Conservation (phyloP, 2,797 vertebrate species). For the Ptychadena robeensis region DNA sequence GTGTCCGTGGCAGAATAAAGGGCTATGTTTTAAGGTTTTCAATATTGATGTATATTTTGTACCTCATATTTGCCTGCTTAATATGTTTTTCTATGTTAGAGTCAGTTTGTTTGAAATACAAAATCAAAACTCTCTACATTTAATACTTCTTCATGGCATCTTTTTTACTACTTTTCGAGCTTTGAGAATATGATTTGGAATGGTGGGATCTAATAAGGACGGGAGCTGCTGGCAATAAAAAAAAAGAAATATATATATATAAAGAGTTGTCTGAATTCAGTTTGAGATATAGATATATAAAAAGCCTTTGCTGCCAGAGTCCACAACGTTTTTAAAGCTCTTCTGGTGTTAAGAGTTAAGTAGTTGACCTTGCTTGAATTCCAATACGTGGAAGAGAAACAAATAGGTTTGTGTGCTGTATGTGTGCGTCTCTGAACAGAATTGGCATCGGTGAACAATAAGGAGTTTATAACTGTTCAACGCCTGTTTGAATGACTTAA, state of each 20-base stretch:
- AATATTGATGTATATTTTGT: background rate
- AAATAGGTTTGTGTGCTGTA: conserved; percentile 50
- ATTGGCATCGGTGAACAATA: conserved; percentile 44
- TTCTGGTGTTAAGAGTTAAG: conserved; percentile 32
- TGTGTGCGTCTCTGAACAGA: conserved; percentile 39
- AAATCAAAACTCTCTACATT: background rate
- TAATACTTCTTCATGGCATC: background rate
- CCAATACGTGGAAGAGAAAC: conserved; percentile 37
- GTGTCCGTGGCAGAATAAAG: conserved; percentile 2
- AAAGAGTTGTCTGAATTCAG: background rate
- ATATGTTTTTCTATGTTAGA: background rate
- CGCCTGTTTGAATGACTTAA: conserved; percentile 50
- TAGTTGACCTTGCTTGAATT: conserved; percentile 16
- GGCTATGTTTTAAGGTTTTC: background rate
- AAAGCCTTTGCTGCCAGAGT: conserved; percentile 38
- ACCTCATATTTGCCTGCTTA: background rate
- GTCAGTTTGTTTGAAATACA: background rate
- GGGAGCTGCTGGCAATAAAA: conserved; percentile 22
- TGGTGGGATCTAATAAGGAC: background rate
- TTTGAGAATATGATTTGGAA: background rate
- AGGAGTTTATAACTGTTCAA: conserved; percentile 52
- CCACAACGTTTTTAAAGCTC: conserved; percentile 3
- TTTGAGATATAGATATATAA: background rate
- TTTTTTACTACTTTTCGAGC: background rate
- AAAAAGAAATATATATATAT: background rate